These are phyloP conservation scores for Plebejus anna DNA, from an alignment of 2,888 invertebrate species.

Conservation along the genomic window DNA sequence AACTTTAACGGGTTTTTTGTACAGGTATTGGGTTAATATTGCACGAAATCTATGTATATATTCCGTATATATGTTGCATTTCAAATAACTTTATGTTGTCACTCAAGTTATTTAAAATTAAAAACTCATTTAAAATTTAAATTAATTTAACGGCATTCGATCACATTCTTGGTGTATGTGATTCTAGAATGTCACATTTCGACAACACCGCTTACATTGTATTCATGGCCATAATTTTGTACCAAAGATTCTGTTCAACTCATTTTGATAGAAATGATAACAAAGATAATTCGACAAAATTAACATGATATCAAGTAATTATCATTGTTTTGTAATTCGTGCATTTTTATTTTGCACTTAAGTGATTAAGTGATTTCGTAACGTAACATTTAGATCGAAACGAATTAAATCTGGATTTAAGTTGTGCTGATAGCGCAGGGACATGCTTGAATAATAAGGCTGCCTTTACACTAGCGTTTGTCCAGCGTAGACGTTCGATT, in stretches of 20 bases:
- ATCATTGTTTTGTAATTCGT: no score
- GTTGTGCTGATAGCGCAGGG: no score
- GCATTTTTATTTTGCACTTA: no score
- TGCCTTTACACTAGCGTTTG: no score
- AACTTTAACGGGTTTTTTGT: not conserved
- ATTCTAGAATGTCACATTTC: not conserved
- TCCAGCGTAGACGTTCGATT: no score
- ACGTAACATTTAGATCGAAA: no score
- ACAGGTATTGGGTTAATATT: not conserved
- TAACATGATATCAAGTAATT: no score
- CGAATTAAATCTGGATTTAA: no score
- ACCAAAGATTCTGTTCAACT: not conserved
- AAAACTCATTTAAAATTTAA: not conserved
- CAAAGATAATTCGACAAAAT: not conserved
- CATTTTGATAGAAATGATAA: not conserved
- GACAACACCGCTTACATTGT: not conserved
- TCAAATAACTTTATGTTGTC: not conserved
- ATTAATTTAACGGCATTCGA: not conserved
- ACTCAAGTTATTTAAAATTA: not conserved
- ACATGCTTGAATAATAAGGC: not conserved
- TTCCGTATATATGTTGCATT: not conserved
- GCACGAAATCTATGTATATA: slow-evolving; percentile 11
- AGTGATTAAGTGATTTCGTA: no score
- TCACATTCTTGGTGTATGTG: not conserved
- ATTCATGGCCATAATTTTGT: not conserved